These are phyloP conservation scores for Oostethus manadensis DNA, from an alignment of 2,113 vertebrate genomes.

Conservation along the genomic window DNA sequence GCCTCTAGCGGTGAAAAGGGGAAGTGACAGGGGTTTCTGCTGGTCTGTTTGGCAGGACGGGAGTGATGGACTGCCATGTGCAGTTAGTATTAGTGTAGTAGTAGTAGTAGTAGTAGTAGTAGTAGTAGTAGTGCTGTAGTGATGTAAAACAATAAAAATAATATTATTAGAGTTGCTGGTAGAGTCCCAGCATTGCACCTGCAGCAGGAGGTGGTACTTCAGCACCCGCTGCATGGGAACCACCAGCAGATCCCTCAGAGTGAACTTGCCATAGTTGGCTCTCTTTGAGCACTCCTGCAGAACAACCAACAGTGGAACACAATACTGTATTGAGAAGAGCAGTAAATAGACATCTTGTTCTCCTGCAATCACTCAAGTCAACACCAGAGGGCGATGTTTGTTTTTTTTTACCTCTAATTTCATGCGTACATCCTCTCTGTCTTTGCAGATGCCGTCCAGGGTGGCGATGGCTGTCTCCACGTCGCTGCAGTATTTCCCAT, in stretches of 20 bases:
- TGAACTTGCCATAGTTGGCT: slow-evolving; percentile 96
- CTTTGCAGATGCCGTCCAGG: slow-evolving; percentile 89
- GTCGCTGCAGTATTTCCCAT: slow-evolving; percentile 95
- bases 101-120: too few relatives aligned
- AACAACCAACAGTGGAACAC: slow-evolving; percentile 4
- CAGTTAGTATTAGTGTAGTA: too few relatives aligned
- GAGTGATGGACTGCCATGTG: too few relatives aligned
- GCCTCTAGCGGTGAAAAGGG: slow-evolving; percentile 41
- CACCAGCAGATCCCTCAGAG: slow-evolving; percentile 89
- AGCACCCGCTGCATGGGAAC: slow-evolving; percentile 97
- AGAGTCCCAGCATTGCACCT: slow-evolving; percentile 69
- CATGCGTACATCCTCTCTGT: slow-evolving; percentile 89
- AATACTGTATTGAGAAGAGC: background rate
- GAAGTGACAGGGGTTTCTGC: background rate
- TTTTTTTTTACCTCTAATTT: slow-evolving; percentile 83
- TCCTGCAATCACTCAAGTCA: slow-evolving; percentile 19
- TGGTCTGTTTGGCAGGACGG: background rate
- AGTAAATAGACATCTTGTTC: background rate
- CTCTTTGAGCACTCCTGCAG: slow-evolving; percentile 91
- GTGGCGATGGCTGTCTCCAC: slow-evolving; percentile 87
- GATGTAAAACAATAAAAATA: background rate
- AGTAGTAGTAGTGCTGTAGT: too few relatives aligned
- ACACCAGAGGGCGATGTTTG: slow-evolving; percentile 53
- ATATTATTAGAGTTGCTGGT: too few relatives aligned
- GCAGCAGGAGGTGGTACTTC: slow-evolving; percentile 93